These are phyloP conservation scores for Teleogryllus oceanicus DNA, from an alignment of 2,888 invertebrate species.

Conservation along the genomic window DNA sequence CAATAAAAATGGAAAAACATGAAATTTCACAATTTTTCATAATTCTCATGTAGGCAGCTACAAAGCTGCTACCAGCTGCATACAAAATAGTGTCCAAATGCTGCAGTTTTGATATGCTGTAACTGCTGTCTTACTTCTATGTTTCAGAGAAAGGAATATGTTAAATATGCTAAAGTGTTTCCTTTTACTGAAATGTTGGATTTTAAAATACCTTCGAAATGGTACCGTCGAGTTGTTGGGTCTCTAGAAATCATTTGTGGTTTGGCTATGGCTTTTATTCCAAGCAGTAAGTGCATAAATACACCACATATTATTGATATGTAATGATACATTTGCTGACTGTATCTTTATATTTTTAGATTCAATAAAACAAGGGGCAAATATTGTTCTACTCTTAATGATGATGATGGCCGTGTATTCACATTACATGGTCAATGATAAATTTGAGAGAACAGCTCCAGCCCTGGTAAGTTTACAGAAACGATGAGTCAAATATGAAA, in stretches of 20 bases:
- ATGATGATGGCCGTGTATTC: conserved; percentile 90
- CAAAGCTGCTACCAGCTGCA: too few relatives aligned
- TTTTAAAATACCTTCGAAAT: conserved; percentile 86
- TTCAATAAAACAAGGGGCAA: conserved; percentile 85
- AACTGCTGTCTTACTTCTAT: not conserved
- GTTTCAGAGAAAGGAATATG: conserved; percentile 82
- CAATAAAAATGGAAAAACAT: too few relatives aligned
- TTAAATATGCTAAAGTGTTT: conserved; percentile 94
- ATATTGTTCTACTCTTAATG: conserved; percentile 74
- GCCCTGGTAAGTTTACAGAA: conserved; percentile 60
- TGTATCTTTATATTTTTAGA: conserved; percentile 58
- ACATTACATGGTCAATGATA: conserved; percentile 88
- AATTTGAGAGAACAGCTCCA: conserved; percentile 85
- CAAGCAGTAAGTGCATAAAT: conserved; percentile 69
- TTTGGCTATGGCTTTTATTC: conserved; percentile 74
- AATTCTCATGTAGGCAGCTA: too few relatives aligned
- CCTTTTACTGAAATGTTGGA: conserved; percentile 76
- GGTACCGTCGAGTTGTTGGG: conserved; percentile 83
- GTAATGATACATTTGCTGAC: not conserved
- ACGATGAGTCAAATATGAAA: not conserved
- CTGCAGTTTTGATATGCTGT: too few relatives aligned
- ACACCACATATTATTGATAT: not conserved
- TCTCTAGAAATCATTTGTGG: conserved; percentile 82
- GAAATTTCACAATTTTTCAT: too few relatives aligned
- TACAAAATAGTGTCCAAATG: too few relatives aligned